Evolutionary conservation across 2,113 vertebrate species (phyloP), one percentile per base, ranked within the genome.

Genomic region (Desmodus rotundus): DNA sequence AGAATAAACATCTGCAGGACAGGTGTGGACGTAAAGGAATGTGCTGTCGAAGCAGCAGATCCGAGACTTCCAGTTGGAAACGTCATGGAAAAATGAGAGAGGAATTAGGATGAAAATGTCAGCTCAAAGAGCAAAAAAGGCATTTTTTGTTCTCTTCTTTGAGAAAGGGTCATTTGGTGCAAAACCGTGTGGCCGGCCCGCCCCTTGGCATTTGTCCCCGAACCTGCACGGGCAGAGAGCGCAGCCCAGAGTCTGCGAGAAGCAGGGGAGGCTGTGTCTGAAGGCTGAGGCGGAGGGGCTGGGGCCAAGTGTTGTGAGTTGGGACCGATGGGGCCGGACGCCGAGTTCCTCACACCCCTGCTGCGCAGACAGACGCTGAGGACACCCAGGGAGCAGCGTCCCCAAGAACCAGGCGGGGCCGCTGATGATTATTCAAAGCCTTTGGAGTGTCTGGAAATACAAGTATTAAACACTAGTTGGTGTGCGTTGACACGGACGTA

Each of bases 311-410:
- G 2, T 7, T 58, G 56, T 10, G 56, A 24, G 56, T 58, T 24
- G 3, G 56, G 56, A 10, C 8, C 1, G 22, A 11, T 8, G 1
- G 20, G 54, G 54, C 54, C 20, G 3, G 54, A 56, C 7, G 19
- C 54, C 4, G 54, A 56, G 7, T 9, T 20, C 54, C 54, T 56
- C 56, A 10, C 56, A 26, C 24, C 56, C 12, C 56, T 58, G 56
- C 56, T 28, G 56, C 24, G 9, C 56, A 11, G 56, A 11, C 56
- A 11, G 56, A 11, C 10, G 13, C 61, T 73, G 12, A 7, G 3
- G 52, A 38, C 33, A 67, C 0, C 11, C 0, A 10, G 22, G 50
- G 5, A 22, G 1, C 0, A 1, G 26, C 2, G 20, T 19, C 38
- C 45, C 0, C 20, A 38, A 7, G 47, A n/a, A 13, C 8, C 4